Percentiles rank a stretch among this genome's conserved stretches.
These are phyloP conservation scores for Scaptomyza montana DNA, from an alignment of 1,140 invertebrate species.

Conservation along the genomic window DNA sequence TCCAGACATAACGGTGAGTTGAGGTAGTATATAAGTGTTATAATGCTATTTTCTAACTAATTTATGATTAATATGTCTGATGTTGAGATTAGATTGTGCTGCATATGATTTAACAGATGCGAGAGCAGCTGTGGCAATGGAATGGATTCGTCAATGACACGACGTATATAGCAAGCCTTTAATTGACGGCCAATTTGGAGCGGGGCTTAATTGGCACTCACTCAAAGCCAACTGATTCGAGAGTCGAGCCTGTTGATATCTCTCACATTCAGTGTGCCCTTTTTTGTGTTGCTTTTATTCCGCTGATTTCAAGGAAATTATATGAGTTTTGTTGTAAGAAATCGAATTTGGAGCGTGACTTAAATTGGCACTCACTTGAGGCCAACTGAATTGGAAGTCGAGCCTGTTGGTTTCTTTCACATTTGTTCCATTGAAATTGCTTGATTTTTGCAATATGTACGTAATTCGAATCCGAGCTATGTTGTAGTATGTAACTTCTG, in stretches of 20 bases:
- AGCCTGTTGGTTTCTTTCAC: not conserved
- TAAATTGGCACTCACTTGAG: slow-evolving; percentile 52
- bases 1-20: slow-evolving; percentile 23
- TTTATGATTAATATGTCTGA: slow-evolving; percentile 65
- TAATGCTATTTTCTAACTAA: slow-evolving; percentile 50
- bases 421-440: slow-evolving; percentile 3
- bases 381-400: slow-evolving; percentile 35
- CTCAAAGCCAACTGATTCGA: slow-evolving; percentile 41
- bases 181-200: slow-evolving; percentile 41
- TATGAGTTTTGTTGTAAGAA: not conserved
- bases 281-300: not conserved
- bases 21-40: slow-evolving; percentile 24
- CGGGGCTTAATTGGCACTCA: slow-evolving; percentile 53
- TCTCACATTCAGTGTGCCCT: not conserved
- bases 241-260: not conserved
- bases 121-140: slow-evolving; percentile 34
- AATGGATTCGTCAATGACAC: slow-evolving; percentile 10
- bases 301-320: slow-evolving; percentile 1
- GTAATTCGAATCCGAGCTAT: not conserved
- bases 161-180: not conserved
- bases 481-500: slow-evolving; percentile 5
- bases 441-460: slow-evolving; percentile 3
- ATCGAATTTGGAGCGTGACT: slow-evolving; percentile 37
- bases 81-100: slow-evolving; percentile 57
- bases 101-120: not conserved